Base-by-base conservation (phyloP, 2,888 invertebrate species). In the Caenorhabditis afra region DNA sequence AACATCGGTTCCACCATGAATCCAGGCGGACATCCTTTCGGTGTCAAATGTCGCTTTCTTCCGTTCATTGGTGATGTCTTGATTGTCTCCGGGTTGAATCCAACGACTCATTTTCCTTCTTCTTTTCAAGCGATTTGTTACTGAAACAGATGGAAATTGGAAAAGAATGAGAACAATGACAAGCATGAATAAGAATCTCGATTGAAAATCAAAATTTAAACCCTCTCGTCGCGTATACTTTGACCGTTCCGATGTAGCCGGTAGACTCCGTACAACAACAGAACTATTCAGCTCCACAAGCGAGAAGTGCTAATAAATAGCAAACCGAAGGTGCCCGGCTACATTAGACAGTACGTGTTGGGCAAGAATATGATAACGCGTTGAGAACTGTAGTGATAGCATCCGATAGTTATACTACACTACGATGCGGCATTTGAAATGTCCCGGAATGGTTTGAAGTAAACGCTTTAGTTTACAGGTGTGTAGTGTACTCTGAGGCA, bases 51-150 rank as follows among this genome's bases (percentile, higher is more conserved):
- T 82, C 11, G 47, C 78, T 3, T 78, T 70, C 35, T 61, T 71
- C 0, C 83, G 23, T 18, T 87, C 88, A 29, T 79, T 81, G 3
- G 88, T 87, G 23, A 88, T 84, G 53, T 88, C 88, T 14, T 79
- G 79, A 58, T 88, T 88, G 67, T 88, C 88, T 8, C 88, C 88
- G 0, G 74, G 52, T 53, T 82, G 85, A 55, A 88, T 85, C 66
- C 81, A 77, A 49, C 73, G 77, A 35, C 73, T 81, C 76, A 77
- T 81, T 64, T 58, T 64, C 14, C 7, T 41, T 41, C n/a, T n/a
- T n/a, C n/a, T n/a, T n/a, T n/a, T n/a, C n/a, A n/a, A n/a, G n/a
- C n/a, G n/a, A n/a, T n/a, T n/a, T n/a, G n/a, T n/a, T n/a, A n/a
- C n/a, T n/a, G n/a, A n/a, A n/a, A n/a, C 29, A 29, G 7, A 7